phyloP scores from a whole-genome alignment of 1,140 invertebrate genomes.

The Vollenhovia emeryi region DNA sequence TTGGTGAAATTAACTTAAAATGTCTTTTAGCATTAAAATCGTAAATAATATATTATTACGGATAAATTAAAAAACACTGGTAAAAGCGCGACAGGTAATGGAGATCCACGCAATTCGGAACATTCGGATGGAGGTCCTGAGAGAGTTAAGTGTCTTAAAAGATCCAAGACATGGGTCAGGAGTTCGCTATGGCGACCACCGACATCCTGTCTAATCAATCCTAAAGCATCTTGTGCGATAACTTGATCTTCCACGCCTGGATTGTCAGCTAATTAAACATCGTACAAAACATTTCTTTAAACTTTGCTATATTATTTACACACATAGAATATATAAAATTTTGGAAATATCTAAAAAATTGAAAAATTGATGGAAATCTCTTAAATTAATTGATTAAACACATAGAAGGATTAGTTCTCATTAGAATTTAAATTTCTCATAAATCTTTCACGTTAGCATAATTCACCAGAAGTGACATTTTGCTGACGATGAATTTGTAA shows the following conservation, averaged over 20 bases:
- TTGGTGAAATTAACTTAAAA: too few species aligned
- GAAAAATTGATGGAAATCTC: neutral
- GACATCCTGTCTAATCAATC: constrained; percentile 83
- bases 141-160: constrained; percentile 80
- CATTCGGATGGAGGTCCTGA: constrained; percentile 81
- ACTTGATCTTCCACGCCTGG: constrained; percentile 80
- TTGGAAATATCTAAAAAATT: constrained; percentile 5
- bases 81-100: constrained; percentile 82
- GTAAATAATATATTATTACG: constrained; percentile 71
- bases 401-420: neutral
- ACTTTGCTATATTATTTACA: neutral
- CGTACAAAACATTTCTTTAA: neutral
- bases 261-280: constrained; percentile 74
- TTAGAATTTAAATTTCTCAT: neutral
- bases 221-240: constrained; percentile 83
- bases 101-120: constrained; percentile 82
- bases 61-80: constrained; percentile 84
- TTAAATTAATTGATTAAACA: neutral
- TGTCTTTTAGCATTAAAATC: neutral
- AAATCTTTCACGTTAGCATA: neutral
- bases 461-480: constrained; percentile 6
- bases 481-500: constrained; percentile 28
- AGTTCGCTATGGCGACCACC: constrained; percentile 80
- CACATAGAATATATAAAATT: neutral
- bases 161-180: constrained; percentile 79